Evolutionary conservation across 2,888 invertebrate species (phyloP).

Genomic region (Ptilodon capucinus): DNA sequence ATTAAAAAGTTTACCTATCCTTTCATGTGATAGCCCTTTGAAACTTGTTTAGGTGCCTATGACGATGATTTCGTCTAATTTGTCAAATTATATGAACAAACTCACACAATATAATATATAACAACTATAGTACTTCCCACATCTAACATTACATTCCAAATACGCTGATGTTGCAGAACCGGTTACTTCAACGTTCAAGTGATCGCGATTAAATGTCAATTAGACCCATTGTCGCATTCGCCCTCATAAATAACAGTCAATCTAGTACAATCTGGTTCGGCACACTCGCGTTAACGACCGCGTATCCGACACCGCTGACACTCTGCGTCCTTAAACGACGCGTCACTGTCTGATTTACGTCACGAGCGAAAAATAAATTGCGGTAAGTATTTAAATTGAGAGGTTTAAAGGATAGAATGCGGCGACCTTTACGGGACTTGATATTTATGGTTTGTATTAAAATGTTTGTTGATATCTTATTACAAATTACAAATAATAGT

Average conservation of each 20-base stretch:
- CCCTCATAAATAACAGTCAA: slow-evolving; percentile 63
- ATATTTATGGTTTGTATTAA: slow-evolving; percentile 1
- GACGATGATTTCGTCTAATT: no score
- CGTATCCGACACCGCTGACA: slow-evolving; percentile 41
- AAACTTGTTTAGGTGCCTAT: no score
- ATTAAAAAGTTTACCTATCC: no score
- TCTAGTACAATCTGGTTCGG: slow-evolving; percentile 36
- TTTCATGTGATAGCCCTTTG: no score
- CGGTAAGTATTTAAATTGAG: slow-evolving; percentile 2
- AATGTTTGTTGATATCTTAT: no score
- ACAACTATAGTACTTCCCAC: not conserved
- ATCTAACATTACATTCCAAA: not conserved
- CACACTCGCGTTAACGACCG: slow-evolving; percentile 43
- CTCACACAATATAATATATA: not conserved
- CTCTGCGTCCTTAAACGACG: slow-evolving; percentile 37
- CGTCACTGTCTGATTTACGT: slow-evolving; percentile 43
- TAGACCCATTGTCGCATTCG: slow-evolving; percentile 70
- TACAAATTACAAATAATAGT: no score
- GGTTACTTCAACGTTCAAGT: slow-evolving; percentile 50
- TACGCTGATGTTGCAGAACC: slow-evolving; percentile 28
- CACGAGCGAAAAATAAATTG: slow-evolving; percentile 32
- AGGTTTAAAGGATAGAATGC: slow-evolving; percentile 14
- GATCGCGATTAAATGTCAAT: slow-evolving; percentile 75
- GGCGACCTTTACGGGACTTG: slow-evolving; percentile 6
- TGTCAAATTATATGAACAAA: not conserved